A percentile compares a stretch with the other conserved stretches of the same genome.
phyloP scores from a whole-genome alignment of 2,888 invertebrate species.

The Thecophora atra region DNA sequence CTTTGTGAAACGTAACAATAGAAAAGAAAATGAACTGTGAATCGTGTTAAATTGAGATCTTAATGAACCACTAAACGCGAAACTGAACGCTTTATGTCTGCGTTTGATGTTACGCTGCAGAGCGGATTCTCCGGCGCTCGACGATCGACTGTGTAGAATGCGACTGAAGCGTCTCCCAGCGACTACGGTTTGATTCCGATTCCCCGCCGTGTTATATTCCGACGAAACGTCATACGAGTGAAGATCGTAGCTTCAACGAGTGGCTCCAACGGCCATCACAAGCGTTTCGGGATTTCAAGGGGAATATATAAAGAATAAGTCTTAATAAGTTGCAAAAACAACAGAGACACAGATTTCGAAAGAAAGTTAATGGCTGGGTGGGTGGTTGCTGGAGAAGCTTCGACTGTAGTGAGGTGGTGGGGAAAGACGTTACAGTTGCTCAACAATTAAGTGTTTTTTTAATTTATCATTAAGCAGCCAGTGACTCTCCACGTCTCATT shows the following conservation, averaged over 20 bases:
- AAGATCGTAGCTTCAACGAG: no score
- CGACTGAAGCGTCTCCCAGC: constrained; percentile 35
- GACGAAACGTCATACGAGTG: constrained; percentile 32
- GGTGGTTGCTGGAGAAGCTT: background rate
- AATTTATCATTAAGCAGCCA: background rate
- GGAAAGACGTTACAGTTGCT: background rate
- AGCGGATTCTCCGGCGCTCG: background rate
- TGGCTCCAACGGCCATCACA: no score
- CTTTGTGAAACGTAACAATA: constrained; percentile 32
- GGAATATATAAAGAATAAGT: no score
- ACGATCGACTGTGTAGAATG: constrained; percentile 16
- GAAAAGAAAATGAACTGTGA: background rate
- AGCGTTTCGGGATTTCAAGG: no score
- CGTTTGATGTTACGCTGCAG: background rate
- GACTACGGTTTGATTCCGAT: constrained; percentile 44
- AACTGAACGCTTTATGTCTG: background rate
- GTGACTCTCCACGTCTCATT: no score
- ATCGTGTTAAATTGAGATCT: background rate
- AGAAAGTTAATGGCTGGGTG: no score
- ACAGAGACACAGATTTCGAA: no score
- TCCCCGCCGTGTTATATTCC: constrained; percentile 46
- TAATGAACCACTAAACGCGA: background rate
- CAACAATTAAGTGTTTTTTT: background rate
- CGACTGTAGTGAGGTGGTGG: background rate
- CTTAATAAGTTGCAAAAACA: no score